Conservation (phyloP, 1,140 invertebrate genomes). For the Reticulitermes speratus region DNA sequence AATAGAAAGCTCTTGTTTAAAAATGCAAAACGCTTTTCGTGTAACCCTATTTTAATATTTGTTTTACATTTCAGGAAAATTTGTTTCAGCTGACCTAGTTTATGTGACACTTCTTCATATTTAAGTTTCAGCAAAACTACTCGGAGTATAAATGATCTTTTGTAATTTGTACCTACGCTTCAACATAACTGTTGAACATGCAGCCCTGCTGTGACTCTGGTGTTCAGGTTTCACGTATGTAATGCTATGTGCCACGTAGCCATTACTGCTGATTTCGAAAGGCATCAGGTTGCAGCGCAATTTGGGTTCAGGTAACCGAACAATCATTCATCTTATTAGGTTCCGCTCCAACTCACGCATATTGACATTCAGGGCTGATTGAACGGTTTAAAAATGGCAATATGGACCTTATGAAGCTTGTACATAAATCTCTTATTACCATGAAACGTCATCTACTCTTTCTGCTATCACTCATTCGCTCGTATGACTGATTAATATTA, state of each 20-base stretch:
- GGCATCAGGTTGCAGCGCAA: not conserved
- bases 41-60: too few relatives aligned
- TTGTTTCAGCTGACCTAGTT: too few relatives aligned
- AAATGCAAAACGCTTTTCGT: too few relatives aligned
- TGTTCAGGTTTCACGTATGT: too few relatives aligned
- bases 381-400: not conserved
- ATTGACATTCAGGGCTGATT: conserved; percentile 6
- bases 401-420: not conserved
- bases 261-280: not conserved
- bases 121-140: too few relatives aligned
- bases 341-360: not conserved
- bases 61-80: too few relatives aligned
- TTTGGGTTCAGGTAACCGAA: conserved; percentile 1
- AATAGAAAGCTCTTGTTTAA: too few relatives aligned
- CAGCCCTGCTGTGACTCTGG: too few relatives aligned
- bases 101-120: too few relatives aligned
- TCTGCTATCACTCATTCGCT: not conserved
- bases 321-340: conserved; percentile 6
- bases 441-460: not conserved
- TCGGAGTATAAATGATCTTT: too few relatives aligned
- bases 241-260: not conserved
- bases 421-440: conserved; percentile 13
- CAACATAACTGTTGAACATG: too few relatives aligned
- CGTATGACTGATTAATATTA: not conserved
- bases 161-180: too few relatives aligned